Percentiles rank a stretch among this genome's conserved stretches.
Conservation (phyloP, 2,797 vertebrate genomes). For the Rhinophrynus dorsalis region DNA sequence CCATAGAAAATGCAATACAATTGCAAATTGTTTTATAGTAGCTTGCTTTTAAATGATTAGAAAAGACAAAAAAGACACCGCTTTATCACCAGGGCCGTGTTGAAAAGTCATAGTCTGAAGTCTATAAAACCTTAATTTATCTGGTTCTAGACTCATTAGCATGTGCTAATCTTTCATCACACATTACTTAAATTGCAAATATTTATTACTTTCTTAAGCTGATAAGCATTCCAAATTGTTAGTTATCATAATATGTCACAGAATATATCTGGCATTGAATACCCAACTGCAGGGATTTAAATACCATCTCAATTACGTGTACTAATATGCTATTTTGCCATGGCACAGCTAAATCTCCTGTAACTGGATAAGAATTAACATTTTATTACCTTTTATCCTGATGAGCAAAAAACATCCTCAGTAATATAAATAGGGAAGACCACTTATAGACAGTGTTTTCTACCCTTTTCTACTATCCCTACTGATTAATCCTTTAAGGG, state of each 20-base stretch:
- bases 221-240: not conserved
- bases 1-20: too few species aligned
- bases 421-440: too few species aligned
- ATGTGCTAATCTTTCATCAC: conserved; percentile 12
- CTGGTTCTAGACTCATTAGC: not conserved
- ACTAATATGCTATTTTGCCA: conserved; percentile 6
- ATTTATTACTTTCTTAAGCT: not conserved
- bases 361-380: conserved; percentile 21
- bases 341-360: not conserved
- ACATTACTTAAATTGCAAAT: conserved; percentile 3
- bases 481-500: too few species aligned
- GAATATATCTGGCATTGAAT: not conserved
- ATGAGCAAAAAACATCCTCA: not conserved
- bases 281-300: not conserved
- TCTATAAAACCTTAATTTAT: not conserved
- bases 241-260: not conserved
- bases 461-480: too few species aligned
- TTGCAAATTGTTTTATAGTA: too few species aligned
- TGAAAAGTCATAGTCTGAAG: not conserved
- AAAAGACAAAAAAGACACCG: not conserved
- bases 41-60: too few species aligned
- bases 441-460: too few species aligned
- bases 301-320: conserved; percentile 6
- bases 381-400: conserved; percentile 2
- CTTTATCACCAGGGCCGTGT: not conserved